These are phyloP conservation scores for Petrocephalus microphthalmus DNA, from an alignment of 2,113 vertebrate genomes.

Conservation along the genomic window DNA sequence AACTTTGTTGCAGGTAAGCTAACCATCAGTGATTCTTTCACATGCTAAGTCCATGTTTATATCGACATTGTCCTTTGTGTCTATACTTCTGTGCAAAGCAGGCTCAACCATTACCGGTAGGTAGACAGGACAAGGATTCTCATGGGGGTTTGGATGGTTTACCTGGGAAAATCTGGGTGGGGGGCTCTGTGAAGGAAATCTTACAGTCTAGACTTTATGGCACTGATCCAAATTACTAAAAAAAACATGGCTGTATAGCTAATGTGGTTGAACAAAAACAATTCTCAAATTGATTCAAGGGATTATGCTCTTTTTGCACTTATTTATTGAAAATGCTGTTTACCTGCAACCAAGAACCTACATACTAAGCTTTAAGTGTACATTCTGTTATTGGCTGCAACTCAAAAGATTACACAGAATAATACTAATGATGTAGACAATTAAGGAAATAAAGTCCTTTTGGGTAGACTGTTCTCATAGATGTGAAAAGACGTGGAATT, in stretches of 20 bases:
- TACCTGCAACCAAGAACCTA: neutral
- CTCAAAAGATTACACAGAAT: neutral
- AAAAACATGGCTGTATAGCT: neutral
- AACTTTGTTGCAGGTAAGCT: neutral
- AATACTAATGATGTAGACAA: neutral
- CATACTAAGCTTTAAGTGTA: neutral
- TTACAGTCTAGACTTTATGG: neutral
- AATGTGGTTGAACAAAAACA: neutral
- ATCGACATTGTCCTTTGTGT: neutral
- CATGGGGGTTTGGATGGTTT: neutral
- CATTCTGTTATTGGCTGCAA: neutral
- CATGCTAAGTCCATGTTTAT: neutral
- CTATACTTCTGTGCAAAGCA: neutral
- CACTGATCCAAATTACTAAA: neutral
- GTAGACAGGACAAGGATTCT: neutral
- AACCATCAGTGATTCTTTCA: neutral
- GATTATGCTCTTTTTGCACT: neutral
- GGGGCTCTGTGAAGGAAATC: neutral
- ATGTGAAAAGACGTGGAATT: neutral
- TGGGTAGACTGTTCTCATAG: neutral
- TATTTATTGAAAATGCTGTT: neutral
- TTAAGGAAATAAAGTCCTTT: neutral
- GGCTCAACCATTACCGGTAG: neutral
- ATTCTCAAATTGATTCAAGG: neutral
- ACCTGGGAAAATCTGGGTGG: neutral